Conservation (phyloP, 2,113 vertebrate genomes). For the Speoplatyrhinus poulsoni region DNA sequence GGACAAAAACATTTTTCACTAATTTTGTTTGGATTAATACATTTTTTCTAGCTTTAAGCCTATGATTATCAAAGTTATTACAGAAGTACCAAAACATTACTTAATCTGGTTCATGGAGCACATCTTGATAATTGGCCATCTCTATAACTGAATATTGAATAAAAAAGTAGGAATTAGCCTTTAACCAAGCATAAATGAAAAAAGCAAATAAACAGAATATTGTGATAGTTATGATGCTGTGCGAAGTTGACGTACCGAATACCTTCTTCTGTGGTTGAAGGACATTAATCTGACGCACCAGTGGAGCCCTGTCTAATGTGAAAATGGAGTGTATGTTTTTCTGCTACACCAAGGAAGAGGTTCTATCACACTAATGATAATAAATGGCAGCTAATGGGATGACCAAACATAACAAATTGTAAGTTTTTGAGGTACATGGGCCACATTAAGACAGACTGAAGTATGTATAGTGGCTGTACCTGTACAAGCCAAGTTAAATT, state of each 20-base stretch:
- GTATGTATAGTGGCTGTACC: slow-evolving; percentile 44
- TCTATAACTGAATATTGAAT: slow-evolving; percentile 31
- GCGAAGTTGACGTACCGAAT: slow-evolving; percentile 65
- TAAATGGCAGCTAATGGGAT: slow-evolving; percentile 99
- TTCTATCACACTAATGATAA: slow-evolving; percentile 97
- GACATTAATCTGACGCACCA: slow-evolving; percentile 74
- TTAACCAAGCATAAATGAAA: slow-evolving; percentile 48
- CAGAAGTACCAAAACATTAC: slow-evolving; percentile 27
- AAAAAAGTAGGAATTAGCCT: slow-evolving; percentile 14
- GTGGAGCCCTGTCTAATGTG: slow-evolving; percentile 70
- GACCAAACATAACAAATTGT: slow-evolving; percentile 99
- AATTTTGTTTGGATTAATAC: slow-evolving; percentile 4
- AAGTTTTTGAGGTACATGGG: slow-evolving; percentile 95
- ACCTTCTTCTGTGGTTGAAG: slow-evolving; percentile 61
- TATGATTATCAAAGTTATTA: neutral
- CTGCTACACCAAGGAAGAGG: slow-evolving; percentile 85
- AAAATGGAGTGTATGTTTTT: slow-evolving; percentile 54
- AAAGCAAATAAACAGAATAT: slow-evolving; percentile 62
- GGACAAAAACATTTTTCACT: too few species aligned
- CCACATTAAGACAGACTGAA: slow-evolving; percentile 76
- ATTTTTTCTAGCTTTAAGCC: neutral
- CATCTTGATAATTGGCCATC: slow-evolving; percentile 21
- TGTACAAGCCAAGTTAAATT: slow-evolving; percentile 54
- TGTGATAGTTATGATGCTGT: slow-evolving; percentile 53
- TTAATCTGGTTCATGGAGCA: slow-evolving; percentile 29